Percentiles rank a stretch among this genome's conserved stretches.
Evolutionary conservation across 1,140 invertebrate genomes (phyloP).

Genomic region (Harlomillsia oculata): DNA sequence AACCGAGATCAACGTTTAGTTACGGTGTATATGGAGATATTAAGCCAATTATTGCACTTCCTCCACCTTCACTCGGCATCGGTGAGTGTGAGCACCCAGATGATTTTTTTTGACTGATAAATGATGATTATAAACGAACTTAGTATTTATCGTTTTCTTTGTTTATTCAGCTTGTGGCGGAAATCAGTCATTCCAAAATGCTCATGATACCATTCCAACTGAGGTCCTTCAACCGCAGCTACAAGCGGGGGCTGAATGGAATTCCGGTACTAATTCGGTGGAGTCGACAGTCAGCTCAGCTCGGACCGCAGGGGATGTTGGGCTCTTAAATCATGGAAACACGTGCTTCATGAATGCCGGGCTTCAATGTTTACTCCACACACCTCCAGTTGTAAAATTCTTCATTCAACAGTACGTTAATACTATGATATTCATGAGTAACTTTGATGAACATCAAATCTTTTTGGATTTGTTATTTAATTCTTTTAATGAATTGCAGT

Average conservation of each 20-base stretch:
- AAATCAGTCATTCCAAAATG: constrained; percentile 17
- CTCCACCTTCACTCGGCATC: too few species aligned
- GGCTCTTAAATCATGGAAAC: constrained; percentile 47
- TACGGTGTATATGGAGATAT: too few species aligned
- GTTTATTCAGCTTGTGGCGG: constrained; percentile 20
- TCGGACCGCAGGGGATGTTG: constrained; percentile 41
- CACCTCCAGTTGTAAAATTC: constrained; percentile 47
- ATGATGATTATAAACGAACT: neutral
- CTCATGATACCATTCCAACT: neutral
- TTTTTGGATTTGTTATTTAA: constrained; percentile 26
- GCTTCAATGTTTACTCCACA: constrained; percentile 53
- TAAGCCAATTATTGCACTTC: too few species aligned
- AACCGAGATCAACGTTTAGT: too few species aligned
- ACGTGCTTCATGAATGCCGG: constrained; percentile 63
- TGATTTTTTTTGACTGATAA: neutral
- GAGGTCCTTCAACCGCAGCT: neutral
- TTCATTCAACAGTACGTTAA: constrained; percentile 43
- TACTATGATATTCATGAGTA: neutral
- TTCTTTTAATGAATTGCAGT: neutral
- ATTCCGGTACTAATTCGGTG: neutral
- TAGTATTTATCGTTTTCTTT: neutral
- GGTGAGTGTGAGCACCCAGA: too few species aligned
- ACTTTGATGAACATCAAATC: neutral
- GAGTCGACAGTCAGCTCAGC: neutral
- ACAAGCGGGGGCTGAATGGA: neutral